Evolutionary conservation across 2,113 vertebrate genomes (phyloP).

Genomic region (Pipra filicauda): DNA sequence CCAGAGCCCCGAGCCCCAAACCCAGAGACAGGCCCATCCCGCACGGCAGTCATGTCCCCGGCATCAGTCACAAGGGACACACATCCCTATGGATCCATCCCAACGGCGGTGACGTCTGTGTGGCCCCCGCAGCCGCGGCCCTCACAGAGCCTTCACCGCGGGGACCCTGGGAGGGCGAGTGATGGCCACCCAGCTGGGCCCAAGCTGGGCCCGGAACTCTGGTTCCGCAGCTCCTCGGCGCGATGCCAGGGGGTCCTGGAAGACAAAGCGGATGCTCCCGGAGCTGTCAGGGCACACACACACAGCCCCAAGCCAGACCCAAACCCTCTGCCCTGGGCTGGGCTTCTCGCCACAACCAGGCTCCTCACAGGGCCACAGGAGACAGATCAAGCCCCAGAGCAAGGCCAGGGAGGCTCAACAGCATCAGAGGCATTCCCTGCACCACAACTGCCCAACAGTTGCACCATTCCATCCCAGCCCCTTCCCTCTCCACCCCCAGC

Average conservation of each 20-base stretch:
- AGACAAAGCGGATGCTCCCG: neutral
- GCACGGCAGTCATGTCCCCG: accelerated
- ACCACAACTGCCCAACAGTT: too few relatives aligned
- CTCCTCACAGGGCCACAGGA: neutral
- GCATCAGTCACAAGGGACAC: too few relatives aligned
- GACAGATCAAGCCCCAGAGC: neutral
- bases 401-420: neutral
- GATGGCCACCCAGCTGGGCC: too few relatives aligned
- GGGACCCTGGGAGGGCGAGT: neutral
- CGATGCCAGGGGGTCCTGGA: neutral
- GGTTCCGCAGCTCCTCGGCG: neutral
- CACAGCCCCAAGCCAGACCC: neutral
- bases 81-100: neutral
- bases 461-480: neutral
- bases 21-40: neutral
- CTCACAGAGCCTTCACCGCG: too few relatives aligned
- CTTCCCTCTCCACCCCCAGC: neutral
- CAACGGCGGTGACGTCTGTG: neutral
- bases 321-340: neutral
- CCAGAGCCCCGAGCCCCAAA: neutral
- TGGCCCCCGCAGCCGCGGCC: too few relatives aligned
- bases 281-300: neutral
- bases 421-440: neutral
- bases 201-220: too few relatives aligned
- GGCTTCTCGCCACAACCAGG: too few relatives aligned